A percentile compares a stretch with the other conserved stretches of the same genome.
These are phyloP conservation scores for Acanthurus tractus DNA, from an alignment of 2,797 vertebrate species.

Conservation along the genomic window DNA sequence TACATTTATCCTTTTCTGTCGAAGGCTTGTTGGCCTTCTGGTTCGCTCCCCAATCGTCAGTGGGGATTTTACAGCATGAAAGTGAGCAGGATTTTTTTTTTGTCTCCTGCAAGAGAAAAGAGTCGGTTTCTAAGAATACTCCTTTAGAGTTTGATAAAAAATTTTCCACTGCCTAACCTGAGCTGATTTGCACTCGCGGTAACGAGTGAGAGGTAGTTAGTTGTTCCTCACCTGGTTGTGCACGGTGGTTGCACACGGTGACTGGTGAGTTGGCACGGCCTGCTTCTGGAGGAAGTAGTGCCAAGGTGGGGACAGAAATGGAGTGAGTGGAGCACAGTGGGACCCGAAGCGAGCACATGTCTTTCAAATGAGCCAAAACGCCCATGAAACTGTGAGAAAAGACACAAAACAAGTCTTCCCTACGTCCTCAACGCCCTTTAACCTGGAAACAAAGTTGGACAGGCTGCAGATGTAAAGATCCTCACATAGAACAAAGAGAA, in stretches of 20 bases:
- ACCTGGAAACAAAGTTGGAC: constrained; percentile 40
- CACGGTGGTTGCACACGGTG: constrained; percentile 66
- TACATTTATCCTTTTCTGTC: constrained; percentile 40
- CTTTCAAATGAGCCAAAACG: constrained; percentile 84
- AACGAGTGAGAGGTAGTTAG: constrained; percentile 25
- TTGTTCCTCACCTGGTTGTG: constrained; percentile 65
- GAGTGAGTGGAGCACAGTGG: constrained; percentile 84
- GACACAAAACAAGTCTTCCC: constrained; percentile 59
- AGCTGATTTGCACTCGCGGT: not conserved
- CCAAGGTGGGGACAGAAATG: constrained; percentile 85
- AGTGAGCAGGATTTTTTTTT: not conserved
- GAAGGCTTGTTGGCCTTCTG: constrained; percentile 33
- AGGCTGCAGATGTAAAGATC: constrained; percentile 2
- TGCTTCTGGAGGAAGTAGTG: constrained; percentile 75
- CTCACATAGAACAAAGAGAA: not conserved
- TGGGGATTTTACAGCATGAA: constrained; percentile 29
- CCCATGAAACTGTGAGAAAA: constrained; percentile 73
- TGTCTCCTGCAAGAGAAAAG: not conserved
- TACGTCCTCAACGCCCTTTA: constrained; percentile 58
- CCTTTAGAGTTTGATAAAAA: constrained; percentile 1
- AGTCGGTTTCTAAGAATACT: constrained; percentile 30
- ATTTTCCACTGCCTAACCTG: not conserved
- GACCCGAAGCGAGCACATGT: constrained; percentile 84
- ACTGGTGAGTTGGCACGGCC: constrained; percentile 79
- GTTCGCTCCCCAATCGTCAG: constrained; percentile 12